phyloP scores from a whole-genome alignment of 1,140 invertebrate genomes.

The Halyomorpha halys region DNA sequence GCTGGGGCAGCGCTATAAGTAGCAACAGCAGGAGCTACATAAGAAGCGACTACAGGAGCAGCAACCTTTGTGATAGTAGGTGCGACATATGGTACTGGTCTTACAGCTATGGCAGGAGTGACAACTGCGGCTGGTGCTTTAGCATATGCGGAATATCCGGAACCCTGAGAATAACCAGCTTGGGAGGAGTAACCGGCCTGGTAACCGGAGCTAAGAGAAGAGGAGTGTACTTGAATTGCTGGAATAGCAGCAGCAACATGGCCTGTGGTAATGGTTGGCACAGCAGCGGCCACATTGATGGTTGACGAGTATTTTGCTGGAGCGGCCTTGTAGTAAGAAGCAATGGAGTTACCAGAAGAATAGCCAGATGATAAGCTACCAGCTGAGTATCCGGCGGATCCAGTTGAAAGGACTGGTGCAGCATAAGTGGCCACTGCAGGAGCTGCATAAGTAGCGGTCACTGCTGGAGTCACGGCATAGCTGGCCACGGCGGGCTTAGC shows the following conservation, averaged over 20 bases:
- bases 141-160: neutral
- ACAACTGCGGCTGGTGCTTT: neutral
- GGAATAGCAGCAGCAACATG: constrained; percentile 3
- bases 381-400: constrained; percentile 8
- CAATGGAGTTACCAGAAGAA: neutral
- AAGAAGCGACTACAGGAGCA: constrained; percentile 8
- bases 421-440: constrained; percentile 17
- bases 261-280: neutral
- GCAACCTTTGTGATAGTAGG: constrained; percentile 9
- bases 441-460: constrained; percentile 15
- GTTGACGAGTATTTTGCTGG: neutral
- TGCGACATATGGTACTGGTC: constrained; percentile 3
- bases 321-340: neutral
- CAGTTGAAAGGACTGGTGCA: constrained; percentile 12
- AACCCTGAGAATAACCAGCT: neutral
- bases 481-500: constrained; percentile 20
- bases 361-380: neutral
- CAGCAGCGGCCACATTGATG: neutral
- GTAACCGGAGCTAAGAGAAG: neutral
- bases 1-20: constrained; percentile 24
- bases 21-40: constrained; percentile 20
- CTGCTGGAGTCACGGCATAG: constrained; percentile 19
- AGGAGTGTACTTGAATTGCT: neutral
- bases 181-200: no score
- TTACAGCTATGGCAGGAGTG: neutral